Evolutionary conservation across 2,113 vertebrate genomes (phyloP).

Genomic region (Strigops habroptila): DNA sequence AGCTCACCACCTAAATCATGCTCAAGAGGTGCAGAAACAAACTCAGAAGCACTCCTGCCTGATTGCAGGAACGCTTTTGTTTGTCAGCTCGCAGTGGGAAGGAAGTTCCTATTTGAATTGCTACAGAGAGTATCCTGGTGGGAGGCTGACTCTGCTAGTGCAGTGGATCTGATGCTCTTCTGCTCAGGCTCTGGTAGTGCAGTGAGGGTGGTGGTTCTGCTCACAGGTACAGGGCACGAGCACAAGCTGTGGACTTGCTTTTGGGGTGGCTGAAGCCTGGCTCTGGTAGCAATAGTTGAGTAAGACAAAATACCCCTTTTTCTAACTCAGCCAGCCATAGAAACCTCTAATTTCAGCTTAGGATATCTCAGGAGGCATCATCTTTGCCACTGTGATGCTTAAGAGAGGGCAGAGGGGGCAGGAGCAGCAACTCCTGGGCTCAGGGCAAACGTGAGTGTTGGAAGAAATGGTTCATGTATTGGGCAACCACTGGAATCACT

Average conservation of each 20-base stretch:
- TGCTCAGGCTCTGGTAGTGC: not conserved
- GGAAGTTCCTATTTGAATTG: not conserved
- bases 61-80: slow-evolving; percentile 5
- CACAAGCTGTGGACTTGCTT: not conserved
- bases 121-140: not conserved
- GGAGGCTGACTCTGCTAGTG: not conserved
- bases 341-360: not conserved
- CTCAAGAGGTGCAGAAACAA: slow-evolving; percentile 4
- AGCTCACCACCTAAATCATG: not conserved
- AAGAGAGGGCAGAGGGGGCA: not conserved
- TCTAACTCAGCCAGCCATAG: not conserved
- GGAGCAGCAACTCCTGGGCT: not conserved
- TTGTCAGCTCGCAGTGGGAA: not conserved
- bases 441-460: not conserved
- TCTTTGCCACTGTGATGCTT: not conserved
- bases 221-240: not conserved
- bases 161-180: not conserved
- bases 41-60: not conserved
- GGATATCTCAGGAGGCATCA: not conserved
- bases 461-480: not conserved
- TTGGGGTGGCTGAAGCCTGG: not conserved
- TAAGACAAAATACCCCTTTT: not conserved
- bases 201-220: not conserved
- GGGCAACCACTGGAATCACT: not conserved
- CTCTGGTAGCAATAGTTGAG: not conserved